phyloP scores from a whole-genome alignment of 2,113 vertebrate genomes.

The Crocuta crocuta region DNA sequence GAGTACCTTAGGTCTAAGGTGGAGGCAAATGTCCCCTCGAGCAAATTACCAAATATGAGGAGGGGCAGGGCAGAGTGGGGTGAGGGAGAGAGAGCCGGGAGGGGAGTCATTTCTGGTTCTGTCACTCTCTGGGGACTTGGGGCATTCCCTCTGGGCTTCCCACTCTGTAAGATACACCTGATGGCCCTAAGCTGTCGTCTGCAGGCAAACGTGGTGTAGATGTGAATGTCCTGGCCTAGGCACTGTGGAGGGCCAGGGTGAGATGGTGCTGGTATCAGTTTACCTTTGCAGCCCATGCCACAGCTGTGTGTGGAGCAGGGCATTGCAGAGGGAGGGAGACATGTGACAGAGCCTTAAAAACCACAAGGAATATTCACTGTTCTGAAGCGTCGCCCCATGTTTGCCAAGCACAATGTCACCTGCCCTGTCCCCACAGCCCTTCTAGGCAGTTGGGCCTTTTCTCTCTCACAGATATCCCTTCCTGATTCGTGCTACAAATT shows the following conservation, averaged over 20 bases:
- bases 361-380: background rate
- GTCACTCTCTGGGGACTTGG: background rate
- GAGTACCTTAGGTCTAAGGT: background rate
- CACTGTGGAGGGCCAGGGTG: too few species aligned
- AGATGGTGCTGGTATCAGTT: accelerated
- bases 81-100: background rate
- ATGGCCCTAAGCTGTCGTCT: background rate
- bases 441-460: background rate
- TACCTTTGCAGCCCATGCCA: accelerated
- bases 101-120: background rate
- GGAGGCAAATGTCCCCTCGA: background rate
- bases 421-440: background rate
- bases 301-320: background rate
- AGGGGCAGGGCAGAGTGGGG: background rate
- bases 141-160: background rate
- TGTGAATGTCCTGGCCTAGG: background rate
- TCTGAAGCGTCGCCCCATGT: background rate
- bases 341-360: background rate
- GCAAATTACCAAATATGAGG: background rate
- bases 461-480: background rate
- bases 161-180: background rate
- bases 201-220: too few species aligned
- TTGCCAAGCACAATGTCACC: background rate
- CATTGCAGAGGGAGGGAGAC: background rate
- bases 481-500: background rate